Percentiles rank a stretch among this genome's conserved stretches.
phyloP scores from a whole-genome alignment of 1,140 invertebrate species.

The Calycopis cecrops region DNA sequence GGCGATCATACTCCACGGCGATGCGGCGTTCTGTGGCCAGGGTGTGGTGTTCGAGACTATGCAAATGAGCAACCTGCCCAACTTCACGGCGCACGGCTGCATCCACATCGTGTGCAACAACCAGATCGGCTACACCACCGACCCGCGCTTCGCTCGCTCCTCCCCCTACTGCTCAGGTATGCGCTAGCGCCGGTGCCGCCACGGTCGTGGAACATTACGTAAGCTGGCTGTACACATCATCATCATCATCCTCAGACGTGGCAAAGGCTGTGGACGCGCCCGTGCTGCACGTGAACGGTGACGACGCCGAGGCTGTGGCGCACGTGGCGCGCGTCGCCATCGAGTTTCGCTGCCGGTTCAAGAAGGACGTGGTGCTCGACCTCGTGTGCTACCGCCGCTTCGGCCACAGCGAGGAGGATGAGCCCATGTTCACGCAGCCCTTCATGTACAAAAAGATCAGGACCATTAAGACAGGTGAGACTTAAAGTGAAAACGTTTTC shows the following conservation, averaged over 20 bases:
- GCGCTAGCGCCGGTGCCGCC: background rate
- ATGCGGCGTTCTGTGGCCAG: conserved; percentile 44
- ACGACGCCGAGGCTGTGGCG: conserved; percentile 93
- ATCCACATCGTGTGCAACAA: conserved; percentile 95
- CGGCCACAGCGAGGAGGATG: conserved; percentile 96
- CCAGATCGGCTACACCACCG: conserved; percentile 95
- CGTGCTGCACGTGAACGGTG: conserved; percentile 95
- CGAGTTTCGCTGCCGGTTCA: conserved; percentile 88
- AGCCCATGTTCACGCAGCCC: conserved; percentile 96
- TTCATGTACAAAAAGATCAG: conserved; percentile 94
- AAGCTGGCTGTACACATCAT: background rate
- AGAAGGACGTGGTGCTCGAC: conserved; percentile 94
- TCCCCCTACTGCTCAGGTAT: conserved; percentile 78
- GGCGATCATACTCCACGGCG: conserved; percentile 70
- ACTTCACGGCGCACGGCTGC: conserved; percentile 91
- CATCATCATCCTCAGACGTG: conserved; percentile 83
- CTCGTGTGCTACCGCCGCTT: conserved; percentile 90
- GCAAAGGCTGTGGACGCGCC: conserved; percentile 92
- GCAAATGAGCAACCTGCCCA: conserved; percentile 88
- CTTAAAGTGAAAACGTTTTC: too few species aligned
- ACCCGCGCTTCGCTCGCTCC: conserved; percentile 84
- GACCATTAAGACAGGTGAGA: conserved; percentile 78
- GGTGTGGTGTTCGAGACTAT: conserved; percentile 86
- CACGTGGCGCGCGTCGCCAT: conserved; percentile 90
- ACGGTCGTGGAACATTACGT: too few species aligned